Conservation (phyloP, 2,113 vertebrate species). For the Microtus oregoni region DNA sequence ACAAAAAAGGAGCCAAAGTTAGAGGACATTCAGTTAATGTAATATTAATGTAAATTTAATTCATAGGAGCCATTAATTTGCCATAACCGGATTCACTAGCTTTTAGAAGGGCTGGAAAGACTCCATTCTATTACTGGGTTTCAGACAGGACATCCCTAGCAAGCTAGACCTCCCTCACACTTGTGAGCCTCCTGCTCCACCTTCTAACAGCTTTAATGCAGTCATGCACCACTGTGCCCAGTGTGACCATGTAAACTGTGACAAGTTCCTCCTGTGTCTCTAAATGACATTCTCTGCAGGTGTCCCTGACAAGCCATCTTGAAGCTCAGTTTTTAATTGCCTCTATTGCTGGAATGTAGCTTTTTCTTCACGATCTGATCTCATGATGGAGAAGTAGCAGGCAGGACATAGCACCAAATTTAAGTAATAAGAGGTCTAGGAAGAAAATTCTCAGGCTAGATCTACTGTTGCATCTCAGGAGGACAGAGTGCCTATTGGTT, state of each 20-base stretch:
- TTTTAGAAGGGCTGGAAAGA: too few relatives aligned
- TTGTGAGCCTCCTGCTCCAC: too few relatives aligned
- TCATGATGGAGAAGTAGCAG: not conserved
- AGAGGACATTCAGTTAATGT: not conserved
- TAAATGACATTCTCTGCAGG: too few relatives aligned
- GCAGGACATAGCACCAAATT: not conserved
- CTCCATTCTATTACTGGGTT: too few relatives aligned
- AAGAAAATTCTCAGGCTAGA: not conserved
- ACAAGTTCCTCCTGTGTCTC: too few relatives aligned
- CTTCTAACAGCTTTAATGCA: too few relatives aligned
- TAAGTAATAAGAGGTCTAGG: not conserved
- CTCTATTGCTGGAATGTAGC: not conserved
- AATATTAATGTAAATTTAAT: not conserved
- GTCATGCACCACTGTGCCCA: too few relatives aligned
- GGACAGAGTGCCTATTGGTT: not conserved
- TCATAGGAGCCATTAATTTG: too few relatives aligned
- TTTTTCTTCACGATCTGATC: not conserved
- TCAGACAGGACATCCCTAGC: too few relatives aligned
- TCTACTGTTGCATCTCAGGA: not conserved
- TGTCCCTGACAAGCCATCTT: not conserved
- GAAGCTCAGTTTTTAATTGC: not conserved
- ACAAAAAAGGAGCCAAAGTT: not conserved
- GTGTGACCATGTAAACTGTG: too few relatives aligned
- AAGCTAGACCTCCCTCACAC: too few relatives aligned
- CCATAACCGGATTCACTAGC: too few relatives aligned